Evolutionary conservation across 1,140 invertebrate genomes (phyloP).

Genomic region (Drosophila littoralis): DNA sequence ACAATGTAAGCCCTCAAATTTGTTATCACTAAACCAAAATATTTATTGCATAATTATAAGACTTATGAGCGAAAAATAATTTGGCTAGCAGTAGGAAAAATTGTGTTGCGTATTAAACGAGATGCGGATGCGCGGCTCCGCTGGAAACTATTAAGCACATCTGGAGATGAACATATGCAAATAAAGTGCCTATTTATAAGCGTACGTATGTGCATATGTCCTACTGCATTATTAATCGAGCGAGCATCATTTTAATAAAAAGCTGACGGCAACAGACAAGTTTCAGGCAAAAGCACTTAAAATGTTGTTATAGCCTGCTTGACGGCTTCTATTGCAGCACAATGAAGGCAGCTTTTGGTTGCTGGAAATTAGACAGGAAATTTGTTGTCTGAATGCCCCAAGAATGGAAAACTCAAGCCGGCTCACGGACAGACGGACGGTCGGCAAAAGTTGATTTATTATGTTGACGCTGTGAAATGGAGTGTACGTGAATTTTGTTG

Average conservation of each 20-base stretch:
- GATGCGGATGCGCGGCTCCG: slow-evolving; percentile 3
- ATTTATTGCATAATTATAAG: not conserved
- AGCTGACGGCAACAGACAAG: slow-evolving; percentile 6
- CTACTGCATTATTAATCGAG: slow-evolving; percentile 45
- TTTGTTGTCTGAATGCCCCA: slow-evolving; percentile 44
- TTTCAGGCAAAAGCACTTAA: slow-evolving; percentile 29
- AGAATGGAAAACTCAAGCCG: slow-evolving; percentile 2
- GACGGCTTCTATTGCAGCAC: slow-evolving; percentile 16
- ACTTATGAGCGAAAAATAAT: slow-evolving; percentile 11
- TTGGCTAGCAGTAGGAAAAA: not conserved
- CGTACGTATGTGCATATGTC: not conserved
- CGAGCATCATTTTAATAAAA: slow-evolving; percentile 47
- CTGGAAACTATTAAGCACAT: not conserved
- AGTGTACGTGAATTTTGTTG: slow-evolving; percentile 53
- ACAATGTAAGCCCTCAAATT: no score
- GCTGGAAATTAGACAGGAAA: slow-evolving; percentile 64
- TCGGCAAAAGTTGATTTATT: slow-evolving; percentile 57
- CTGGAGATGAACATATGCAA: not conserved
- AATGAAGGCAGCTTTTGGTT: slow-evolving; percentile 28
- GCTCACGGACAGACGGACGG: not conserved
- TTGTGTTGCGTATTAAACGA: not conserved
- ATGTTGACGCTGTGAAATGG: slow-evolving; percentile 62
- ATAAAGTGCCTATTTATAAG: not conserved
- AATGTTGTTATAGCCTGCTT: slow-evolving; percentile 20
- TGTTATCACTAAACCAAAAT: no score